These are phyloP conservation scores for Himalopsyche anomala DNA, from an alignment of 2,888 invertebrate genomes.

Conservation along the genomic window DNA sequence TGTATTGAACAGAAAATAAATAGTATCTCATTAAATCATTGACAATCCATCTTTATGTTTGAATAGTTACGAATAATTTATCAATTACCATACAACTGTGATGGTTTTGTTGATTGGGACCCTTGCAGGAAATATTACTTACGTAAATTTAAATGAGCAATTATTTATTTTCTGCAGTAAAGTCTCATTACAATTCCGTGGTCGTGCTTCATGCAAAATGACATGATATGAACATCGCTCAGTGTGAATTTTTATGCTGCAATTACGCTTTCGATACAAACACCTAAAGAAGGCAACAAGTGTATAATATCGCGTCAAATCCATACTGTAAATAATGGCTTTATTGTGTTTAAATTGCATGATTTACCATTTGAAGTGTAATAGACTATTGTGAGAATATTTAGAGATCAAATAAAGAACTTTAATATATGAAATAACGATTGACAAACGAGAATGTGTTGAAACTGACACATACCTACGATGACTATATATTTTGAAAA, in stretches of 20 bases:
- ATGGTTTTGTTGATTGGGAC: background rate
- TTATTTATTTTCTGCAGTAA: background rate
- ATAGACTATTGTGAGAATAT: conserved; percentile 11
- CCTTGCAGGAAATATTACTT: background rate
- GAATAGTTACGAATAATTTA: background rate
- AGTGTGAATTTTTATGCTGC: background rate
- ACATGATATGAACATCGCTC: conserved; percentile 19
- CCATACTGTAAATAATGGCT: conserved; percentile 21
- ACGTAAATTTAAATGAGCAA: conserved; percentile 3
- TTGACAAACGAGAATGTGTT: background rate
- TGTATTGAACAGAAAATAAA: too few species aligned
- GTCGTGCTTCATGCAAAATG: conserved; percentile 1
- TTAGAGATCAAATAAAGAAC: background rate
- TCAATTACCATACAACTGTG: background rate
- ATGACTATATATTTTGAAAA: too few species aligned
- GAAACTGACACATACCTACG: background rate
- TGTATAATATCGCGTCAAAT: background rate
- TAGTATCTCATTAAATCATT: too few species aligned
- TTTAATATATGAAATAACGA: background rate
- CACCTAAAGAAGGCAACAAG: background rate
- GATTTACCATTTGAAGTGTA: conserved; percentile 6
- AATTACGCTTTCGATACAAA: conserved; percentile 16
- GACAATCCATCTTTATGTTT: background rate
- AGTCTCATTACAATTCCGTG: background rate
- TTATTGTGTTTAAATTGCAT: conserved; percentile 13